Evolutionary conservation across 2,797 vertebrate genomes (phyloP), one percentile per base, ranked within the genome.

Genomic region (Toxotes lorentzi): DNA sequence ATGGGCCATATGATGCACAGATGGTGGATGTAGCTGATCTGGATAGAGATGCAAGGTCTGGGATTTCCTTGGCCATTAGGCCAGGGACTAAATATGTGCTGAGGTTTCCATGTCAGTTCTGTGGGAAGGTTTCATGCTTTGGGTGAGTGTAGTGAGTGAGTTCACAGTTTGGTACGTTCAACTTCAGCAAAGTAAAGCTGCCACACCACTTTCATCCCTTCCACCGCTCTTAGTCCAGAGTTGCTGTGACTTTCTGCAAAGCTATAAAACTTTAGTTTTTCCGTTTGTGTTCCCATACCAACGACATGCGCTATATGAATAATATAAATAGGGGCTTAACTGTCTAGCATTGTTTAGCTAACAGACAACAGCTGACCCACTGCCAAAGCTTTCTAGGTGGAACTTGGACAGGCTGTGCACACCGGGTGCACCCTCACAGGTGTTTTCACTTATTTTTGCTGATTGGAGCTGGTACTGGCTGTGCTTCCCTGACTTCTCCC

Each of bases 1-100:
- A 77, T 23, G 64, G 63, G 62, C 72, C 89, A 83, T 74, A 60
- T 81, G 80, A 88, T 81, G 73, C 75, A 82, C 89, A 89, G 81
- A 86, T 87, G 86, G 78, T 67, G 62, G 38, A 47, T 45, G 38
- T 19, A 70, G 58, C 54, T 0, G 30, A n/a, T 54, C 47, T 45
- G 51, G 5, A 68, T 24, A 16, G 53, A 78, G 41, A 58, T 24
- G 7, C 41, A 70, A 8, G 21, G 40, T 71, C 71, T 53, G 72
- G 69, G 35, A 78, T 75, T 85, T 77, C 64, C 81, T 62, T 56
- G 54, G 34, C 53, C 64, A 70, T 78, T 16, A 65, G 74, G 50
- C 34, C 40, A 30, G 40, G 30, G 35, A 32, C 32, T 71, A 78
- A 77, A 78, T 65, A 66, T 51, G 30, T 50, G 75, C 71, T 53